Conservation (phyloP, 2,888 invertebrate genomes). For the Adineta ricciae region DNA sequence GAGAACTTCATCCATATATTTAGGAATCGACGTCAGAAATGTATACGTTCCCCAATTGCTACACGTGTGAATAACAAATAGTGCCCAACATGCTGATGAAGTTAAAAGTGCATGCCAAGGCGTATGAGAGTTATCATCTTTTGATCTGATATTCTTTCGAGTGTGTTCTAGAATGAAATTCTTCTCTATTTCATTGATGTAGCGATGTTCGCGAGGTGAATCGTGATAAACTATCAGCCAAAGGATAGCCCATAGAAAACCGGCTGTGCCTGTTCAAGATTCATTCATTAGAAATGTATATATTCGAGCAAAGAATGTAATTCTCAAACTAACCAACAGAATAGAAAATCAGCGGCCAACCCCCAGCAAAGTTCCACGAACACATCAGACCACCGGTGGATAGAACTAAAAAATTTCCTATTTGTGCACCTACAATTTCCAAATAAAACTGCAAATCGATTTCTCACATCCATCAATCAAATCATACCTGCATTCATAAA, state of each 20-base stretch:
- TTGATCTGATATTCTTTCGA: background rate
- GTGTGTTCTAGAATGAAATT: constrained; percentile 23
- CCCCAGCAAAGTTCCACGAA: constrained; percentile 24
- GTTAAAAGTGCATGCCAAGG: constrained; percentile 26
- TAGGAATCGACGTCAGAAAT: constrained; percentile 27
- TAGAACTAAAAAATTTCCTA: constrained; percentile 27
- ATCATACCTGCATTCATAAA: constrained; percentile 27
- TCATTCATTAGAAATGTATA: too few species aligned
- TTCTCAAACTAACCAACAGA: background rate
- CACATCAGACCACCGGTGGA: constrained; percentile 25
- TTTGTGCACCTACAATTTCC: background rate
- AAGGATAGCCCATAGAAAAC: constrained; percentile 24
- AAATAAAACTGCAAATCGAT: too few species aligned
- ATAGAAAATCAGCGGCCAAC: constrained; percentile 31
- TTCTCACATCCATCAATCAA: background rate
- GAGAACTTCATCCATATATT: constrained; percentile 30
- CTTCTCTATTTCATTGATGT: background rate
- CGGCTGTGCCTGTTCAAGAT: background rate
- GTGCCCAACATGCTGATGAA: constrained; percentile 24
- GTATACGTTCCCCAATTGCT: constrained; percentile 27
- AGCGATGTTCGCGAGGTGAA: constrained; percentile 20
- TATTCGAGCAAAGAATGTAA: too few species aligned
- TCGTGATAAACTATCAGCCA: background rate
- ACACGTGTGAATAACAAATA: constrained; percentile 24
- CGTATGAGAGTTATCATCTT: background rate